These are phyloP conservation scores for Aphelocoma californica DNA, from an alignment of 2,797 vertebrate species.

Conservation along the genomic window DNA sequence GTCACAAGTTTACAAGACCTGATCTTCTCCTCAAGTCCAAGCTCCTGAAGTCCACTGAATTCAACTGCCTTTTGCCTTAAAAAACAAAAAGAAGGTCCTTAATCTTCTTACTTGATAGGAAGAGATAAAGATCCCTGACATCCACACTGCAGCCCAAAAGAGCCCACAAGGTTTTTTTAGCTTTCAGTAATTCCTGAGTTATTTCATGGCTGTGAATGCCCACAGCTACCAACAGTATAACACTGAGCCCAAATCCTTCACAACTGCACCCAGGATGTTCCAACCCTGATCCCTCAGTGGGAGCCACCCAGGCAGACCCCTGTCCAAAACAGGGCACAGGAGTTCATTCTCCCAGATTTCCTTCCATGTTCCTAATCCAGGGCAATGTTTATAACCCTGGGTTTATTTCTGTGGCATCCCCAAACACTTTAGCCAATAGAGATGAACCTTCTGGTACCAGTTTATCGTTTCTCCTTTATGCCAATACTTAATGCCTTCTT, in stretches of 20 bases:
- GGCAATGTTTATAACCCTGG: neutral
- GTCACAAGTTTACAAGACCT: neutral
- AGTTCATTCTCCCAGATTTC: neutral
- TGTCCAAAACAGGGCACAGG: neutral
- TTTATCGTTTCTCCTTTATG: slow-evolving; percentile 38
- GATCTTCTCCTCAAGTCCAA: neutral
- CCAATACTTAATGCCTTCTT: slow-evolving; percentile 38
- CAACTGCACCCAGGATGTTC: neutral
- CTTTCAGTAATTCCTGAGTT: neutral
- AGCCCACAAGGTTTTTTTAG: neutral
- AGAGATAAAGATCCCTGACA: neutral
- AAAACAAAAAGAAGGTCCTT: neutral
- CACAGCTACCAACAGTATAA: neutral
- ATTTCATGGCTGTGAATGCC: neutral
- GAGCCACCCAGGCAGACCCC: neutral
- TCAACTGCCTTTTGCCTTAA: neutral
- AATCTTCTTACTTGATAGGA: neutral
- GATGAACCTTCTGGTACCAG: slow-evolving; percentile 13
- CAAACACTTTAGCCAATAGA: neutral
- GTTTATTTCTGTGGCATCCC: neutral
- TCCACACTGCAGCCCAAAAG: neutral
- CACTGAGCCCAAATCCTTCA: neutral
- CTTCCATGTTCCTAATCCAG: neutral
- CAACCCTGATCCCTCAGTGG: neutral
- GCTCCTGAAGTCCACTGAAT: neutral